Evolutionary conservation across 35 echinoderm and acorn worm species (phyloP), one percentile per base, ranked within the genome.

Genomic region (Patiria miniata): DNA sequence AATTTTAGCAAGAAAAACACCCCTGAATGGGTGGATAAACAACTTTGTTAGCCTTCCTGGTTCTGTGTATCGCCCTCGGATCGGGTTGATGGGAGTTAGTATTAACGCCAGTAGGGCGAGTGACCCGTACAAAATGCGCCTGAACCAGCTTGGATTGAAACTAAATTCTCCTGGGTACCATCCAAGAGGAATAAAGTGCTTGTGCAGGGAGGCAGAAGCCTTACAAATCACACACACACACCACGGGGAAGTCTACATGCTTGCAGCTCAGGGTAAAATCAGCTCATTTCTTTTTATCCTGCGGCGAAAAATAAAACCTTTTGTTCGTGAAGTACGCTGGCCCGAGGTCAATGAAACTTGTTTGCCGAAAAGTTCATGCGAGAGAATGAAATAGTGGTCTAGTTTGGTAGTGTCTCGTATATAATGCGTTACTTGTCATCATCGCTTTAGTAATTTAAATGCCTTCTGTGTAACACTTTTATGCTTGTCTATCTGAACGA

Each of bases 1-100:
- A 73, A 14, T 73, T 73, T 73, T 73, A 73, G 65, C 26, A 73
- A 73, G 65, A 73, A 73, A 36, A 73, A 73, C 26, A 73, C 65
- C 29, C 22, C 9, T 73, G 65, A 73, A 73, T 73, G 26, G 65
- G 34, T 36, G 26, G 65, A 34, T 32, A 73, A 73, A 73, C 65
- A 73, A 73, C 65, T 28, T 34, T 26, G 0, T 73, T 73, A 73
- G 65, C 65, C 65, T 6, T 34, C 29, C 10, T 73, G 26, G 65
- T 73, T 73, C 28, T 21, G n/a, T 30, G 14, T 26, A 73, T 73
- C 34, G 26, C 26, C 21, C 29, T 73, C 26, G 34, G 65, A 23
- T 73, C 65, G 19, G 28, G 8, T 23, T 34, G 26, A 30, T 7
- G 29, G 26, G 65, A 73, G 65, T 73, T 30, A 10, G 29, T 73